Evolutionary conservation across 2,113 vertebrate genomes (phyloP), one percentile per base, ranked within the genome.

Genomic region (Dipodomys stephensi): DNA sequence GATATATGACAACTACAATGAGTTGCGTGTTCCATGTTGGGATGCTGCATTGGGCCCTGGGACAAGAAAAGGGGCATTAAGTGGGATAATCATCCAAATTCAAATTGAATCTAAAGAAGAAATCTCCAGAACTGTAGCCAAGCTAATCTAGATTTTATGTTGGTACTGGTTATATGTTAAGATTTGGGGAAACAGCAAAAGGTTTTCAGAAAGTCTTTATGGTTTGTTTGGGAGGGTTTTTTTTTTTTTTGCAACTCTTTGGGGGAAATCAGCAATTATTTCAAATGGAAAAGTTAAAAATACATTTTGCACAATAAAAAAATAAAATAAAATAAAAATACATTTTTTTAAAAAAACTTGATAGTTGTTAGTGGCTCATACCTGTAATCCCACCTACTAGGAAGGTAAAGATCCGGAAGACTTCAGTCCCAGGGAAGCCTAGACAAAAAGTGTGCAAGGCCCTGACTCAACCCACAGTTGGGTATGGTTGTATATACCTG

Each of bases 201-300:
- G 69, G 9, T 44, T 74, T 28, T 69, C 11, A 28, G 23, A 74
- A 19, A 18, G 18, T 67, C 60, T 28, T 79, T 6, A 39, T 39
- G 39, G 39, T 39, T 39, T 39, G 39, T 39, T 39, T 39, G 39
- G 39, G 39, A 39, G 39, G 39, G 4, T 5, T 39, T 5, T 39
- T 39, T 39, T 39, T 57, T 39, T 57, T 90, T 83, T 62, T 88
- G 20, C 60, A 53, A 89, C 35, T 11, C 39, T 57, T 19, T 19
- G 19, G 11, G 74, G 49, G 16, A 46, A 49, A 12, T 60, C 44
- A 73, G 1, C 23, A 82, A 86, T 86, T 68, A 74, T 39, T 86
- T 93, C 65, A 62, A 85, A 83, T 89, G 64, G 11, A 87, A 88
- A 87, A 93, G 18, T 64, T 83, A 80, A 67, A 73, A 81, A 39